These are phyloP conservation scores for Hydropotes inermis DNA, from an alignment of 2,113 vertebrate species.

Conservation along the genomic window DNA sequence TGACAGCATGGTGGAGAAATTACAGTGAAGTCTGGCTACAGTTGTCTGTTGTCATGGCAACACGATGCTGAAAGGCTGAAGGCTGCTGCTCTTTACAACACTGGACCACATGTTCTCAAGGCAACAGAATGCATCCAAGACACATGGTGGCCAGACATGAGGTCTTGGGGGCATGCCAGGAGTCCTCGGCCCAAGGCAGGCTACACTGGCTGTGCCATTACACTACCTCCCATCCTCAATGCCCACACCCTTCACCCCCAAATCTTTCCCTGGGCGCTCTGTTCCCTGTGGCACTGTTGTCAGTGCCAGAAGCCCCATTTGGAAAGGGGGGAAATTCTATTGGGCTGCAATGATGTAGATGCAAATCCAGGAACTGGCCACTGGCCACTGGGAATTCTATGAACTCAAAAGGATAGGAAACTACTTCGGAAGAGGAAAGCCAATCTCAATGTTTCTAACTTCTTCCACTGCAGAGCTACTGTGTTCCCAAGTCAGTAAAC, in stretches of 20 bases:
- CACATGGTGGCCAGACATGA: not conserved
- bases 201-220: not conserved
- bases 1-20: not conserved
- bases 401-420: not conserved
- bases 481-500: not conserved
- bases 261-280: not conserved
- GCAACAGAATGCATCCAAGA: slow-evolving; percentile 52
- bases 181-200: not conserved
- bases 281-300: not conserved
- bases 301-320: not conserved
- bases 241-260: not conserved
- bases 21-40: not conserved
- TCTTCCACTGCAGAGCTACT: not conserved
- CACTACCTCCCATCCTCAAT: not conserved
- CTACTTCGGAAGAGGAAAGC: not conserved
- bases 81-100: slow-evolving; percentile 33
- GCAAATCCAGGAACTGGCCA: not conserved
- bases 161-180: slow-evolving; percentile 13
- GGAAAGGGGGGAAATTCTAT: not conserved
- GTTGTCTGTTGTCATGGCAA: slow-evolving; percentile 55
- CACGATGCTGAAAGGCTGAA: slow-evolving; percentile 42
- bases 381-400: not conserved
- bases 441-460: not conserved
- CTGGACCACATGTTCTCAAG: slow-evolving; percentile 42
- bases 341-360: not conserved